These are phyloP conservation scores for Oasisia sp. DNA, from an alignment of 2,888 invertebrate genomes.

Conservation along the genomic window DNA sequence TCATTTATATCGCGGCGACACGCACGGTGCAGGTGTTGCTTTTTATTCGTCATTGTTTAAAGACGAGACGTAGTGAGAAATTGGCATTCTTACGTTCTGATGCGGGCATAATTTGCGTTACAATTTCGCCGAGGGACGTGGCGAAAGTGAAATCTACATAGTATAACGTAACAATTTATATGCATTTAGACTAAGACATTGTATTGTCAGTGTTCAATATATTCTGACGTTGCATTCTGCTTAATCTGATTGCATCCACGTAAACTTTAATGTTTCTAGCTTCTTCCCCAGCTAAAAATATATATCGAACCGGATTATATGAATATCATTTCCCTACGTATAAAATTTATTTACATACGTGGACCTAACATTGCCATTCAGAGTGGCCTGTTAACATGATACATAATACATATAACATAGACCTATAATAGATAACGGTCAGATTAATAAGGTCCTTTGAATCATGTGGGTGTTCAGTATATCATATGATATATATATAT, in stretches of 20 bases:
- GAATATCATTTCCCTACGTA: too few relatives aligned
- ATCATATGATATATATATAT: too few relatives aligned
- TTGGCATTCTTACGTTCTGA: neutral
- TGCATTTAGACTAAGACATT: neutral
- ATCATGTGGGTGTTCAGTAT: too few relatives aligned
- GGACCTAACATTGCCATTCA: too few relatives aligned
- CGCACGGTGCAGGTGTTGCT: neutral
- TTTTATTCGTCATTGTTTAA: constrained; percentile 11
- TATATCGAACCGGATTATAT: too few relatives aligned
- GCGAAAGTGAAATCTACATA: neutral
- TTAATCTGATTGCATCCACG: neutral
- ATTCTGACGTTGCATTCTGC: neutral
- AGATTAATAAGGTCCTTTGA: too few relatives aligned
- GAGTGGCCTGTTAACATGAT: too few relatives aligned
- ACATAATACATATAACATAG: too few relatives aligned
- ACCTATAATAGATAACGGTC: too few relatives aligned
- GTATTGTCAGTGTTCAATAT: neutral
- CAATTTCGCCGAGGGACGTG: neutral
- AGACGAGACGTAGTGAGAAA: neutral
- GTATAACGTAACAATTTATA: neutral
- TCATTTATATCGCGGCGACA: neutral
- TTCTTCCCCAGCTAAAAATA: too few relatives aligned
- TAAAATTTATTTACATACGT: too few relatives aligned
- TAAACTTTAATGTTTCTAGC: neutral
- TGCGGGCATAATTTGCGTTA: neutral